Evolutionary conservation across 2,113 vertebrate species (phyloP).

Genomic region (Eurystomus gularis): DNA sequence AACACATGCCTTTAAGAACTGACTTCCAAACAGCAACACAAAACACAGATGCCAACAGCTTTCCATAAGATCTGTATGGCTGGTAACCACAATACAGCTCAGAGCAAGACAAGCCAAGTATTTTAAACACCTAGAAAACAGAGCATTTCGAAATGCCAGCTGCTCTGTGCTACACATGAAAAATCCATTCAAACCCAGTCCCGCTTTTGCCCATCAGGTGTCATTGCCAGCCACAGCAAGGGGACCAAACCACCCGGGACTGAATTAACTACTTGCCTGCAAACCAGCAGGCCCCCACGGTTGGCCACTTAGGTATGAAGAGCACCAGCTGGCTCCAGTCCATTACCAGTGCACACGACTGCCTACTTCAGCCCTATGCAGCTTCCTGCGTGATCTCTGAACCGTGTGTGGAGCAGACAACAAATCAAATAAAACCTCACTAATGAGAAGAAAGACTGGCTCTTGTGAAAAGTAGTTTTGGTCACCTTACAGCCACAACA

Average conservation of each 20-base stretch:
- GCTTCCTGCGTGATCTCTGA: neutral
- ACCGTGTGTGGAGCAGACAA: neutral
- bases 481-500: neutral
- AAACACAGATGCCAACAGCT: neutral
- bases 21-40: neutral
- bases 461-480: neutral
- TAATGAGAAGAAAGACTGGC: neutral
- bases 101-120: neutral
- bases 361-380: neutral
- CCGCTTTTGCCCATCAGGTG: rapidly evolving
- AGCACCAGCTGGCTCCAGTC: neutral
- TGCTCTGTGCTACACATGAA: neutral
- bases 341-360: neutral
- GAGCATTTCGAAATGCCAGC: neutral
- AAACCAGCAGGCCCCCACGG: neutral
- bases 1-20: neutral
- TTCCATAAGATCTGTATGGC: neutral
- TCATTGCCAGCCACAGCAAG: neutral
- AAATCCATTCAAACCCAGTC: neutral
- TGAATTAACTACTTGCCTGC: neutral
- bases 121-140: neutral
- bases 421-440: neutral
- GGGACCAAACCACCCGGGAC: neutral
- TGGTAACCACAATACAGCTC: neutral
- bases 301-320: rapidly evolving